Evolutionary conservation across 2,888 invertebrate species (phyloP).

Genomic region (Xestia rhomboidea): DNA sequence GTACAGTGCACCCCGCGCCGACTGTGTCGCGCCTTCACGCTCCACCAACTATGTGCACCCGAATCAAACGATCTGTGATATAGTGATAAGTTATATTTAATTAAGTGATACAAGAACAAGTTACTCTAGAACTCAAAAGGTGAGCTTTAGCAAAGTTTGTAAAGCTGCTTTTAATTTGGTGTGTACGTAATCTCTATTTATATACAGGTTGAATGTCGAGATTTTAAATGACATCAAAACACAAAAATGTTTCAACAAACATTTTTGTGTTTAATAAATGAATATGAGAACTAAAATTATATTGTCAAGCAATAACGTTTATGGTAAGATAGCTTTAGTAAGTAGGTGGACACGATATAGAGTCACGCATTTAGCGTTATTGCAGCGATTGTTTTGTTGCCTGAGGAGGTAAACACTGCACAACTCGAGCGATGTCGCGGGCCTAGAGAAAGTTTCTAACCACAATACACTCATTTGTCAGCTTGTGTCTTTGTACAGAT

Average conservation of each 20-base stretch:
- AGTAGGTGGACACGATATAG: conserved; percentile 32
- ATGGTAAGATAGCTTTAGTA: conserved; percentile 24
- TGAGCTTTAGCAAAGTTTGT: conserved; percentile 70
- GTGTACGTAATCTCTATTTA: conserved; percentile 75
- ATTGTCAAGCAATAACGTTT: background rate
- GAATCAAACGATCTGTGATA: conserved; percentile 87
- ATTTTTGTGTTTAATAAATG: conserved; percentile 37
- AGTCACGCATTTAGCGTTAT: conserved; percentile 53
- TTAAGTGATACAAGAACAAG: conserved; percentile 77
- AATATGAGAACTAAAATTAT: conserved; percentile 16
- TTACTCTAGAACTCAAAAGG: conserved; percentile 74
- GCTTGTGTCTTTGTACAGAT: conserved; percentile 44
- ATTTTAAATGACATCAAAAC: conserved; percentile 65
- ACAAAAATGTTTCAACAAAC: too few relatives aligned
- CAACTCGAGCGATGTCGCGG: conserved; percentile 66
- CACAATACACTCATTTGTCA: conserved; percentile 66
- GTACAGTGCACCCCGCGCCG: conserved; percentile 80
- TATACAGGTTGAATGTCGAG: conserved; percentile 66
- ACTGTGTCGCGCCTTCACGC: conserved; percentile 74
- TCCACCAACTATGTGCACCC: conserved; percentile 81
- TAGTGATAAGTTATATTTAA: conserved; percentile 86
- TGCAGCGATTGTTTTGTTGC: conserved; percentile 78
- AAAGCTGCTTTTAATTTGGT: conserved; percentile 51
- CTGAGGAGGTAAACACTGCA: conserved; percentile 72
- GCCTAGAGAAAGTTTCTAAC: conserved; percentile 79